phyloP scores from a whole-genome alignment of 1,140 invertebrate genomes.

The Xylocopa sonorina region DNA sequence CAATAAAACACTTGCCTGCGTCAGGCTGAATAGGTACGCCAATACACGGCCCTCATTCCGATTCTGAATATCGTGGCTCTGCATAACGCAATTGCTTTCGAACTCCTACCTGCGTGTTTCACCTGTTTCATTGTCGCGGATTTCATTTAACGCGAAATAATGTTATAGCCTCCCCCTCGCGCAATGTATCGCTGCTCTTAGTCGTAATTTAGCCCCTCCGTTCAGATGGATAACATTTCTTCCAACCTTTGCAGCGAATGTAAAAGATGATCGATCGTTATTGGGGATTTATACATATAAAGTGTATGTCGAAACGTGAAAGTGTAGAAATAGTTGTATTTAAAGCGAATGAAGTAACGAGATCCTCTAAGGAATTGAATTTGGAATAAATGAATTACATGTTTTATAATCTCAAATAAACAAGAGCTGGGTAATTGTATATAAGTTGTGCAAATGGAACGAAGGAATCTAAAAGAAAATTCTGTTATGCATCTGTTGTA shows the following conservation, averaged over 20 bases:
- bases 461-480: no score
- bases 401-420: no score
- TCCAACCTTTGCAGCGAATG: not conserved
- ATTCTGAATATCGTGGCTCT: constrained; percentile 47
- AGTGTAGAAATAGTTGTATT: no score
- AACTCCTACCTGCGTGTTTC: constrained; percentile 35
- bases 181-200: constrained; percentile 17
- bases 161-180: constrained; percentile 43
- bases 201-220: not conserved
- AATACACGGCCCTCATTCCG: constrained; percentile 65
- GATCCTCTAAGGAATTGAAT: no score
- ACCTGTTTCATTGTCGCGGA: constrained; percentile 50
- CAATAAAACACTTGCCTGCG: constrained; percentile 61
- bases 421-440: no score
- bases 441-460: no score
- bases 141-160: constrained; percentile 64
- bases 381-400: no score
- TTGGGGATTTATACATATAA: not conserved
- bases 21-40: constrained; percentile 57
- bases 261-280: not conserved
- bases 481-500: no score
- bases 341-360: no score
- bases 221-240: not conserved
- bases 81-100: constrained; percentile 53
- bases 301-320: not conserved